Conservation (phyloP, 2,888 invertebrate genomes). For the Hybos culiciformis region DNA sequence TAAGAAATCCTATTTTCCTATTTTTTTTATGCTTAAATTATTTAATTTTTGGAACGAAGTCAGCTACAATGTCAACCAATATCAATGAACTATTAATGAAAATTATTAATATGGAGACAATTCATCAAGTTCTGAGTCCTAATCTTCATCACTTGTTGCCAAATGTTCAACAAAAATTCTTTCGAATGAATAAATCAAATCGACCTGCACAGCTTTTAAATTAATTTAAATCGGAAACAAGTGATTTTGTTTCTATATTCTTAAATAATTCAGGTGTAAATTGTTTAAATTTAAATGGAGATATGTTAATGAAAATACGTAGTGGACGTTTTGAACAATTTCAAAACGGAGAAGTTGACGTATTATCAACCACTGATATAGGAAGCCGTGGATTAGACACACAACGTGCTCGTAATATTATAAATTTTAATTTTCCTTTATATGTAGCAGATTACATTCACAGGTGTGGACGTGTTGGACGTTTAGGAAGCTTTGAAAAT, state of each 20-base stretch:
- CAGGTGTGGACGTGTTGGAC: slow-evolving; percentile 77
- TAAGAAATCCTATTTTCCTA: no score
- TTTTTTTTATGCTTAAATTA: no score
- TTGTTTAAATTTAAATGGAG: slow-evolving; percentile 60
- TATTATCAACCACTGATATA: slow-evolving; percentile 79
- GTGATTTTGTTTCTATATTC: slow-evolving; percentile 67
- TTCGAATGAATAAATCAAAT: no score
- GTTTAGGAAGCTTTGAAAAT: slow-evolving; percentile 53
- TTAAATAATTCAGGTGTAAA: slow-evolving; percentile 61
- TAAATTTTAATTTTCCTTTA: slow-evolving; percentile 88
- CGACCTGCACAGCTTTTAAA: no score
- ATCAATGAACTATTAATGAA: no score
- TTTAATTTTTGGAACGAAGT: no score
- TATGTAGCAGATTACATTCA: slow-evolving; percentile 89
- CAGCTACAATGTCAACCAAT: no score
- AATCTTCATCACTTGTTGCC: no score
- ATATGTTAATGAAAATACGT: slow-evolving; percentile 53
- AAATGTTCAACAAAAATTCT: no score
- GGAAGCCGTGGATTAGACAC: slow-evolving; percentile 87
- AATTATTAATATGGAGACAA: no score
- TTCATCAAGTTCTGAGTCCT: no score
- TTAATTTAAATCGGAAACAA: slow-evolving; percentile 54
- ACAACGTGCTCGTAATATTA: slow-evolving; percentile 55
- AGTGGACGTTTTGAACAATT: slow-evolving; percentile 59
- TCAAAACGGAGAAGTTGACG: slow-evolving; percentile 49